Evolutionary conservation across 2,797 vertebrate species (phyloP), one percentile per base, ranked within the genome.

Genomic region (Gymnoscopelus microlampas): DNA sequence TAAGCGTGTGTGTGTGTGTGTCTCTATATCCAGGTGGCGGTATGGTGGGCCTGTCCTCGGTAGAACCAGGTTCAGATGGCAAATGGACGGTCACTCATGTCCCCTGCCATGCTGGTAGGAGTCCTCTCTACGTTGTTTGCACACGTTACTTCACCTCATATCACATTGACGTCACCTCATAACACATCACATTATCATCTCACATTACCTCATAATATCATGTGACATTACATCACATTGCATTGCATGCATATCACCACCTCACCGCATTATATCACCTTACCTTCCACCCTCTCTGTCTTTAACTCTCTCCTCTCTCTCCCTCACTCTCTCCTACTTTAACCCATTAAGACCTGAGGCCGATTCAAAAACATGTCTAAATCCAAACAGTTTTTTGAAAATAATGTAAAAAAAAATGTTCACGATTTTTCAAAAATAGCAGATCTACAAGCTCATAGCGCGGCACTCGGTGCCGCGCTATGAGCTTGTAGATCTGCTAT

Each of bases 91-190:
- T 97, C 76, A 88, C 88, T 4, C 92, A 95, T 64, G 89, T 99
- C 60, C 92, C 94, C 70, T 98, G 97, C 76, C 97, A 99, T 84
- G 95, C 95, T 80, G 97, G 98, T 98, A 88, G 81, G 85, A 80
- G 72, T 15, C 26, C 24, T 62, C 24, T 62, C 26, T 19, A 11
- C 49, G 3, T 3, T 59, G 61, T 5, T 32, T 60, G 29, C 57
- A 29, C 44, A 6, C 35, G 5, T 13, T 19, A 19, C 48, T 24
- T 0, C 5, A 35, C 3, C 14, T 44, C 39, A 44, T 44, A 44
- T 8, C 7, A 44, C 39, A 9, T 19, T 8, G 0, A 44, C 7
- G 2, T 19, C n/a, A 1, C 32, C 8, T 19, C 44, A 10, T 32
- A 8, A 19, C 26, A 53, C n/a, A 1, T 50, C 10, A 0, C 26